Conservation (phyloP, 64 coral and sea anemone genomes). For the Cladopsammia gracilis region DNA sequence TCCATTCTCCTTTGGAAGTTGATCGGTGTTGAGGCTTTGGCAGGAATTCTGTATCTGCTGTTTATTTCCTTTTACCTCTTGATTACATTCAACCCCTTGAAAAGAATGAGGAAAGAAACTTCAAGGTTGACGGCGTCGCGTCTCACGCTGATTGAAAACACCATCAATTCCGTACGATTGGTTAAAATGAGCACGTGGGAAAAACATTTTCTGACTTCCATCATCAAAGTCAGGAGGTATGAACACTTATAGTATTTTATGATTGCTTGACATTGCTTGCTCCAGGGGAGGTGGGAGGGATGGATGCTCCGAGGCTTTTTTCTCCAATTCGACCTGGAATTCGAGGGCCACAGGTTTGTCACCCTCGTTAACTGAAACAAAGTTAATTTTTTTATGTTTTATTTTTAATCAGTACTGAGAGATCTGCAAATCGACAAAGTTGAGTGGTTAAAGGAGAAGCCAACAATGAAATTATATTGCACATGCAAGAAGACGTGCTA, state of each 20-base stretch:
- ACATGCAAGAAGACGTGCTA: too few relatives aligned
- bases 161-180: conserved; percentile 40
- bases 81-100: background rate
- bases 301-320: too few relatives aligned
- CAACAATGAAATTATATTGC: too few relatives aligned
- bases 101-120: background rate
- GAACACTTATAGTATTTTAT: too few relatives aligned
- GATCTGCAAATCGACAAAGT: too few relatives aligned
- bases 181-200: conserved; percentile 74
- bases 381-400: too few relatives aligned
- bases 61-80: conserved; percentile 42
- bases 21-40: conserved; percentile 43
- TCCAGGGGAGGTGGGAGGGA: too few relatives aligned
- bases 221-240: conserved; percentile 53
- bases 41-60: conserved; percentile 35
- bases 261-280: background rate
- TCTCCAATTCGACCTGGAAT: too few relatives aligned
- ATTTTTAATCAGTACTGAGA: too few relatives aligned
- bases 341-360: too few relatives aligned
- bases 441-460: too few relatives aligned
- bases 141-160: conserved; percentile 43
- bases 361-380: too few relatives aligned
- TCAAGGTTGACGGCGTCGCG: conserved; percentile 36
- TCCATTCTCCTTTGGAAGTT: conserved; percentile 52
- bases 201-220: conserved; percentile 14